Evolutionary conservation across 2,113 vertebrate species (phyloP).

Genomic region (Hipposideros armiger): DNA sequence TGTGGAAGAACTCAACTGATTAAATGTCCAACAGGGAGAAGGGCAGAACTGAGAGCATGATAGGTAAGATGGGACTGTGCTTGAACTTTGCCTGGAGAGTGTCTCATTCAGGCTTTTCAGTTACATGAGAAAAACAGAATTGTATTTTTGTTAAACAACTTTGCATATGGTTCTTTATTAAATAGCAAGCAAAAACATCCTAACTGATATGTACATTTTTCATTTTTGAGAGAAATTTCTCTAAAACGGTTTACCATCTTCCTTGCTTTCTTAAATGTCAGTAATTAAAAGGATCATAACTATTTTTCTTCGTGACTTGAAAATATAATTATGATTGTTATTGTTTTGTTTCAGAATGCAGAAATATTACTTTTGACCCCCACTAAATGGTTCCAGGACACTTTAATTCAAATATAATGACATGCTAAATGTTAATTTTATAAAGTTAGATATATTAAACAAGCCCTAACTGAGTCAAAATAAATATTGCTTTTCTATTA

Average conservation of each 20-base stretch:
- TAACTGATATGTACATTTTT: not conserved
- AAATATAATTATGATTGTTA: not conserved
- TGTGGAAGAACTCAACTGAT: not conserved
- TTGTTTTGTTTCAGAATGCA: not conserved
- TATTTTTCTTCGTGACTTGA: not conserved
- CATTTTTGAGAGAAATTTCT: not conserved
- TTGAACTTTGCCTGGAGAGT: not conserved
- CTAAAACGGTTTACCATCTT: not conserved
- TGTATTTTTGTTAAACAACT: not conserved
- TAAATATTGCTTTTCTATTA: slow-evolving; percentile 65
- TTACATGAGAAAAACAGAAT: not conserved
- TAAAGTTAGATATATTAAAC: slow-evolving; percentile 37
- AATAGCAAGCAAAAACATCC: slow-evolving; percentile 29
- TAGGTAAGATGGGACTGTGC: not conserved
- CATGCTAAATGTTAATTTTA: not conserved
- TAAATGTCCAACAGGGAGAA: not conserved
- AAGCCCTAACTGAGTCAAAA: slow-evolving; percentile 32
- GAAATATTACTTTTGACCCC: not conserved
- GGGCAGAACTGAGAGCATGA: not conserved
- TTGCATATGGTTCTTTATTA: not conserved
- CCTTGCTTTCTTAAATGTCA: not conserved
- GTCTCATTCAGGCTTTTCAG: not conserved
- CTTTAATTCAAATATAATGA: not conserved
- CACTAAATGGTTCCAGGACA: not conserved
- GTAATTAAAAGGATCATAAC: not conserved